phyloP scores from a whole-genome alignment of 1,140 invertebrate genomes.

The Bombyx mori region ASM3026992v2 NC_085123.1:7002001-7002500 shows the following conservation, averaged over 20 bases:
- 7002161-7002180: conserved; percentile 83
- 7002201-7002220: conserved; percentile 72
- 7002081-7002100: conserved; percentile 79
- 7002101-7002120: conserved; percentile 91
- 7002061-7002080: conserved; percentile 76
- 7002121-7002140: conserved; percentile 75
- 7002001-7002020: conserved; percentile 76
- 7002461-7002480: conserved; percentile 76
- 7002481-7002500: conserved; percentile 79
- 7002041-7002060: conserved; percentile 88
- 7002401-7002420: conserved; percentile 80
- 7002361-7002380: conserved; percentile 79
- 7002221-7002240: conserved; percentile 75
- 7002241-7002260: conserved; percentile 80
- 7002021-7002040: conserved; percentile 87
- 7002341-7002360: conserved; percentile 74
- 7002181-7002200: conserved; percentile 83
- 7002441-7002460: conserved; percentile 74
- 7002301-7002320: conserved; percentile 79
- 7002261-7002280: conserved; percentile 78
- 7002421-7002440: conserved; percentile 78
- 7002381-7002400: conserved; percentile 77
- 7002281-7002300: conserved; percentile 73
- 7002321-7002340: conserved; percentile 79
- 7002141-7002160: conserved; percentile 78